These are phyloP conservation scores for Solenodon paradoxus DNA, from an alignment of 2,113 vertebrate genomes.

Conservation along the genomic window DNA sequence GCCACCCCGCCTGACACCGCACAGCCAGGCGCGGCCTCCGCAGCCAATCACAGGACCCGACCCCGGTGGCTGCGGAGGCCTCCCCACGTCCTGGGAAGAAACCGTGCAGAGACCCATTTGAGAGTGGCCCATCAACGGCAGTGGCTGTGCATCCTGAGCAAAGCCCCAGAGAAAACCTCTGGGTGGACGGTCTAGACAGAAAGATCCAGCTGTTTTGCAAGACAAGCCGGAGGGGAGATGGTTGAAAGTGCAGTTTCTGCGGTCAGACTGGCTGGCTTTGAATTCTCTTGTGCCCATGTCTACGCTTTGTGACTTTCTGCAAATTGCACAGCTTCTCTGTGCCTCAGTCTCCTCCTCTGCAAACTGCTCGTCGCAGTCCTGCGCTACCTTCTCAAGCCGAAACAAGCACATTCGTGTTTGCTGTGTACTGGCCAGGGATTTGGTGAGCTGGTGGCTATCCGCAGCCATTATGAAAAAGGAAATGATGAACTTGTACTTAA, in stretches of 20 bases:
- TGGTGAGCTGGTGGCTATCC: not conserved
- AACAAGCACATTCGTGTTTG: not conserved
- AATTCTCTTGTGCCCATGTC: not conserved
- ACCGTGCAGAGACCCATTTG: not conserved
- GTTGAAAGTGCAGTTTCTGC: not conserved
- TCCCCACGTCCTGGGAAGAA: not conserved
- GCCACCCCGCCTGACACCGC: no score
- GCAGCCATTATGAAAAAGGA: not conserved
- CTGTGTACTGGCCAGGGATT: not conserved
- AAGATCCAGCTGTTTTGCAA: not conserved
- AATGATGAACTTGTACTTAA: slow-evolving; percentile 22
- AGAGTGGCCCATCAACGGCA: not conserved
- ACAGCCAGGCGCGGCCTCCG: no score
- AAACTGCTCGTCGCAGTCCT: not conserved
- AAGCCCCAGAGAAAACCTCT: not conserved
- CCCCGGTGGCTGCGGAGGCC: no score
- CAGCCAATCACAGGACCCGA: not conserved
- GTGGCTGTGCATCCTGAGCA: fast-evolving
- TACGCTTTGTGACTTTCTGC: not conserved
- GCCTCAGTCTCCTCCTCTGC: not conserved
- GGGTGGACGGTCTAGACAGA: not conserved
- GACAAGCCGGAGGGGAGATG: not conserved
- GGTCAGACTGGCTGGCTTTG: not conserved
- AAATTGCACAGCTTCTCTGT: not conserved
- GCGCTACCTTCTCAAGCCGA: not conserved